Base-by-base conservation (phyloP, 1,140 invertebrate species). In the Pinna nobilis region DNA sequence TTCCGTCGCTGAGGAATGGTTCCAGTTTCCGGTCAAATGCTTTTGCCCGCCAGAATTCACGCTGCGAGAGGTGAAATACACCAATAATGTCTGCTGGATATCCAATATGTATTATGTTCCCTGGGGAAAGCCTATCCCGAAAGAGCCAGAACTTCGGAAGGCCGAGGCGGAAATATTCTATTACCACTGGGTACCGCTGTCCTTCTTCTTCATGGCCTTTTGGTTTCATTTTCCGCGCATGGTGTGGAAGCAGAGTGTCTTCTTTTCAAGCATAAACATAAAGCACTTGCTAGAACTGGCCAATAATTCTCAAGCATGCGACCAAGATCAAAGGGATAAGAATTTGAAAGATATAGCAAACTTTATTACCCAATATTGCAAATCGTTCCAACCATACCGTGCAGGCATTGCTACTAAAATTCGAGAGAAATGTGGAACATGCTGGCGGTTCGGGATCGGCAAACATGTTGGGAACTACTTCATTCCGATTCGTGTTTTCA, bases 261-360 rank as follows among this genome's bases (percentile, higher is more conserved):
- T 35, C 32, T 30, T 28, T 6, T 41, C 69, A 18, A 81, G 82
- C 25, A 18, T 82, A 4, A 80, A 84, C 47, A 30, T 79, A 23
- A 61, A 74, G 20, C 77, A 77, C 55, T 65, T 81, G 11, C 92
- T 96, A 89, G 90, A 90, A 32, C 93, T 94, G 55, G 92, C 96
- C 51, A 93, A 68, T 15, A 61, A 61, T 18, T 64, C 61, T 23
- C 70, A 77, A 20, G 30, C 55, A 9, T 59, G 37, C 30, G 20
- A 33, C 9, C 30, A 59, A 15, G 55, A 59, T 20, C n/a, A 33
- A 20, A 32, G 55, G 9, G n/a, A 59, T 9, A 33, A 59, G 9
- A n/a, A 35, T 15, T 15, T 59, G 5, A 59, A 20, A 2, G 37
- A 2, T 1, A 30, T 59, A 3, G 20, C 30, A 3, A 33, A 59